Percentiles rank a stretch among this genome's conserved stretches.
Evolutionary conservation across 2,113 vertebrate genomes (phyloP).

Genomic region (Calidris pugnax): DNA sequence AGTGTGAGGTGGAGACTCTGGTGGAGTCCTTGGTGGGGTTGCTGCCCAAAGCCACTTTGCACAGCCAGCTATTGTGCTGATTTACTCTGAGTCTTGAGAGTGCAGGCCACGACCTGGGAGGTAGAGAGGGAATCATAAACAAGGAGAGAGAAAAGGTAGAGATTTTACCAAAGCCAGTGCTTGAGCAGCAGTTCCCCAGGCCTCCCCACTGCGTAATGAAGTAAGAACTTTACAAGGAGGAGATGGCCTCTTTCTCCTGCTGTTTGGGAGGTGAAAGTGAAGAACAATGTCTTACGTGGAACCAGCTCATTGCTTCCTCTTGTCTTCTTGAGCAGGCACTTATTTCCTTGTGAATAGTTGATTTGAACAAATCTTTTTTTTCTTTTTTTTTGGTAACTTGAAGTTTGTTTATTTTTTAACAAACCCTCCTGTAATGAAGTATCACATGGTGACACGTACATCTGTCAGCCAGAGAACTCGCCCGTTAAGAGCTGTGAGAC

Average conservation of each 20-base stretch:
- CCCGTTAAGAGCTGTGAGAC: not conserved
- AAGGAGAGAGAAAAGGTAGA: not conserved
- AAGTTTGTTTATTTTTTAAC: not conserved
- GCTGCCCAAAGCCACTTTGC: not conserved
- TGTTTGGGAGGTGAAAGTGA: not conserved
- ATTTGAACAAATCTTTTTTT: not conserved
- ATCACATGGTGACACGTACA: not conserved
- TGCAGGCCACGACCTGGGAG: not conserved
- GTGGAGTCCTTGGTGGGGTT: not conserved
- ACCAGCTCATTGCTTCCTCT: not conserved
- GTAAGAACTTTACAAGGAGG: not conserved
- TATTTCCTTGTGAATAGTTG: not conserved
- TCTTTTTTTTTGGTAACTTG: not conserved
- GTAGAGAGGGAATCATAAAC: not conserved
- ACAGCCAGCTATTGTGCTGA: not conserved
- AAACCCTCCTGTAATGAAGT: not conserved
- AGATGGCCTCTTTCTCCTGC: not conserved
- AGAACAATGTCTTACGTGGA: not conserved
- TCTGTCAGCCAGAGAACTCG: not conserved
- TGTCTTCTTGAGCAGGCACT: not conserved
- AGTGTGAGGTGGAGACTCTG: not conserved
- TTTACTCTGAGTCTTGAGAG: not conserved
- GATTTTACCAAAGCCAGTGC: not conserved
- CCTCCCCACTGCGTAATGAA: not conserved
- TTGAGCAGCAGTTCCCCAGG: not conserved